Evolutionary conservation across 2,113 vertebrate species (phyloP).

Genomic region (Rhineura floridana): DNA sequence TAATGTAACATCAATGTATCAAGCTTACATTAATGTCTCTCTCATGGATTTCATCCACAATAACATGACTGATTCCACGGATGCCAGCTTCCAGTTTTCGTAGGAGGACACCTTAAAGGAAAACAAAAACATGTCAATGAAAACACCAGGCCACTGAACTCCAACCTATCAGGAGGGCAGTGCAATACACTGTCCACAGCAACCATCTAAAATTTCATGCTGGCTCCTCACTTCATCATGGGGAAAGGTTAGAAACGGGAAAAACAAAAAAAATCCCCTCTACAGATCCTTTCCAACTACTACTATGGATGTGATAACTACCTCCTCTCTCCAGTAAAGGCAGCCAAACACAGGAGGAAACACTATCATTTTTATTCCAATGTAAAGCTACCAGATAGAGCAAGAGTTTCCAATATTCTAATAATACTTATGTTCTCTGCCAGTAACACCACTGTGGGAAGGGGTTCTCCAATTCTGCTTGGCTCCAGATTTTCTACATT

Average conservation of each 20-base stretch:
- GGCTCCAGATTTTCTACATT: not conserved
- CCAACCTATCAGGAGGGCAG: no score
- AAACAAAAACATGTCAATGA: slow-evolving; percentile 28
- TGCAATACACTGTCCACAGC: not conserved
- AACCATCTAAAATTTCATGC: not conserved
- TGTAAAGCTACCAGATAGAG: not conserved
- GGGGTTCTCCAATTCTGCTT: not conserved
- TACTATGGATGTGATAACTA: not conserved
- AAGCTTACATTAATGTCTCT: slow-evolving; percentile 89
- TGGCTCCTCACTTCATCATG: not conserved
- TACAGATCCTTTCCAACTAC: not conserved
- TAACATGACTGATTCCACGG: slow-evolving; percentile 95
- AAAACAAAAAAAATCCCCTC: not conserved
- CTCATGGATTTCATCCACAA: slow-evolving; percentile 98
- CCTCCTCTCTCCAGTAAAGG: not conserved
- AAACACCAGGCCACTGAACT: no score
- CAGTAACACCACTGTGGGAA: not conserved
- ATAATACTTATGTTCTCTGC: not conserved
- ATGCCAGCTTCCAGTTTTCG: slow-evolving; percentile 95
- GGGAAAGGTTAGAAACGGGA: not conserved
- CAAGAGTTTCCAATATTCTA: not conserved
- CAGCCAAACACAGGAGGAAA: not conserved
- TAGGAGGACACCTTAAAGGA: slow-evolving; percentile 86
- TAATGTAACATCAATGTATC: not conserved
- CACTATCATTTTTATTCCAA: not conserved